These are phyloP conservation scores for Deroplatys truncata DNA, from an alignment of 2,888 invertebrate species.

Conservation along the genomic window DNA sequence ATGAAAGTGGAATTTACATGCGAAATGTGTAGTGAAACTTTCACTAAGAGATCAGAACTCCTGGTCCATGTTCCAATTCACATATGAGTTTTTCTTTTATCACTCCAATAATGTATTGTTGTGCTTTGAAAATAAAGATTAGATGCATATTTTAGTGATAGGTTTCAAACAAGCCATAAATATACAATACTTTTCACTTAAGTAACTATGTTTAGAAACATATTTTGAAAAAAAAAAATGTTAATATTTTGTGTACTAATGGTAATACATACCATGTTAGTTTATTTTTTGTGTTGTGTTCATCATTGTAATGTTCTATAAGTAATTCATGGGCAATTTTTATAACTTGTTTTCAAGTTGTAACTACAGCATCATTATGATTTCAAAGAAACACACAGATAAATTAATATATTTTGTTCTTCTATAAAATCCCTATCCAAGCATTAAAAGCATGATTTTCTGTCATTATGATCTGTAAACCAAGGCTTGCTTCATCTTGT, in stretches of 20 bases:
- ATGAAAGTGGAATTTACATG: conserved; percentile 57
- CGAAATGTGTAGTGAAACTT: conserved; percentile 77
- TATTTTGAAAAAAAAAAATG: conserved; percentile 9
- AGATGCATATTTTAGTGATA: background rate
- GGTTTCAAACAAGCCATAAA: background rate
- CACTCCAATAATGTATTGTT: background rate
- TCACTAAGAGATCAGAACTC: conserved; percentile 67
- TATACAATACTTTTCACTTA: conserved; percentile 3
- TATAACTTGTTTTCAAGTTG: conserved; percentile 17
- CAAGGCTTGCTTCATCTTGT: background rate
- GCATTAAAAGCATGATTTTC: background rate
- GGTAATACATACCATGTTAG: background rate
- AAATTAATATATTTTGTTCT: background rate
- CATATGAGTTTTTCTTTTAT: conserved; percentile 44
- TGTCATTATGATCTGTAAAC: background rate
- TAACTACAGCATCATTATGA: background rate
- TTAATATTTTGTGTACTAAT: background rate
- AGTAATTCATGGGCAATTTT: background rate
- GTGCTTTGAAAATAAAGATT: background rate
- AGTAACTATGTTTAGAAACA: conserved; percentile 8
- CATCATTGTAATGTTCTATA: background rate
- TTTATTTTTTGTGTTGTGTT: conserved; percentile 10
- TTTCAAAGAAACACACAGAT: background rate
- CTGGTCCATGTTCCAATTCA: conserved; percentile 78
- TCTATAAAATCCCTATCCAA: background rate